phyloP scores from a whole-genome alignment of 2,888 invertebrate genomes.

The Archaeoteleia sp. region DNA sequence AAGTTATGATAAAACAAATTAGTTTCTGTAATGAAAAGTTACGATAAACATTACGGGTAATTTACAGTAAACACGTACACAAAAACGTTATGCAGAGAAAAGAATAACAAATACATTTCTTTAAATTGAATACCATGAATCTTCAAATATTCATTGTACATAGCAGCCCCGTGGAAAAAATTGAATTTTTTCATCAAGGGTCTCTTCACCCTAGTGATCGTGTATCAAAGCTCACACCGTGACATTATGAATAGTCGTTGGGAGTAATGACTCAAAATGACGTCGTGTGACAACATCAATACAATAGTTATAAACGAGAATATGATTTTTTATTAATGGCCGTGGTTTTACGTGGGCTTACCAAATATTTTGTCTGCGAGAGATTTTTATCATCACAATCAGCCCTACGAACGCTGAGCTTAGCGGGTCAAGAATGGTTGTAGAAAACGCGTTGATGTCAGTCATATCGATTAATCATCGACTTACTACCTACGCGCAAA shows the following conservation, averaged over 20 bases:
- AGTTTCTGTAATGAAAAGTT: constrained; percentile 17
- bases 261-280: constrained; percentile 27
- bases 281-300: constrained; percentile 34
- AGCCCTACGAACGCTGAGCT: constrained; percentile 10
- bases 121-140: constrained; percentile 4
- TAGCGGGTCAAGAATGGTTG: constrained; percentile 19
- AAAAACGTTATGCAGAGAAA: constrained; percentile 9
- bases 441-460: constrained; percentile 6
- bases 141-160: constrained; percentile 12
- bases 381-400: constrained; percentile 46
- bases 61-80: no score
- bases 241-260: constrained; percentile 23
- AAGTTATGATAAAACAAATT: constrained; percentile 6
- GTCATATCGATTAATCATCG: constrained; percentile 42
- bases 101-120: constrained; percentile 10
- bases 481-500: constrained; percentile 30
- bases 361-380: constrained; percentile 53
- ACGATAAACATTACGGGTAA: no score
- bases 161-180: constrained; percentile 20
- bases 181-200: constrained; percentile 14
- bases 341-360: constrained; percentile 28
- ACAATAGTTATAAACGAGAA: constrained; percentile 62
- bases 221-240: constrained; percentile 16
- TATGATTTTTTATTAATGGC: constrained; percentile 70
- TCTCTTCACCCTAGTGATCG: constrained; percentile 19